Base-by-base conservation (phyloP, 2,113 vertebrate genomes). In the Pica pica region DNA sequence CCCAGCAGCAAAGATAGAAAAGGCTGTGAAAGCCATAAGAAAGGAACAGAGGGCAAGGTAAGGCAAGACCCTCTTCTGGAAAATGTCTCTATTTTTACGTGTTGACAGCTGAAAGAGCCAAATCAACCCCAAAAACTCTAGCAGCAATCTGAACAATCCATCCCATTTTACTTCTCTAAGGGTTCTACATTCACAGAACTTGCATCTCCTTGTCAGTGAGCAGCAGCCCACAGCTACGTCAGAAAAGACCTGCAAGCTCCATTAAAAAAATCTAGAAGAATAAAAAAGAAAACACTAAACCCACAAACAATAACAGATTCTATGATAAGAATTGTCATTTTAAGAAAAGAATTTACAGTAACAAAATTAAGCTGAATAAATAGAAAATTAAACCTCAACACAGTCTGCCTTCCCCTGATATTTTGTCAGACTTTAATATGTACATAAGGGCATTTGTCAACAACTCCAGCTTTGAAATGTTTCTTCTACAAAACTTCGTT, bases 21-120 rank as follows among this genome's bases (percentile, higher is more conserved):
- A 97, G 71, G 98, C 98, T 3, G 95, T 98, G 97, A 99, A 97
- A 96, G 97, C 96, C 84, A 99, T 99, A 95, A 98, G 98, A 83
- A 99, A 97, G 39, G 98, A 99, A 94, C 93, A 96, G 49, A 98
- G 98, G 57, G 64, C 95, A 61, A 98, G 98, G 99, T 99, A 81
- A 93, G 90, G 84, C 10, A 57, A 73, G 63, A 56, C 11, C 4
- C 13, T 55, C 16, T 49, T 81, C 37, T 78, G 27, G 73, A 61
- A 78, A 63, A 33, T 2, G 2, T 9, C 30, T 64, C 57, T 60
- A 0, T 37, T 93, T 89, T 70, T 33, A 73, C 61, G 18, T 23
- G 19, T 24, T 75, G 41, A 65, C 44, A 68, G 30, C 7, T 53
- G 59, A 90, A 65, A 69, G 23, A 79, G 28, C 21, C 46, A 87